A percentile compares a stretch with the other conserved stretches of the same genome.
phyloP scores from a whole-genome alignment of 1,140 invertebrate species.

The Phymastichus coffea region DNA sequence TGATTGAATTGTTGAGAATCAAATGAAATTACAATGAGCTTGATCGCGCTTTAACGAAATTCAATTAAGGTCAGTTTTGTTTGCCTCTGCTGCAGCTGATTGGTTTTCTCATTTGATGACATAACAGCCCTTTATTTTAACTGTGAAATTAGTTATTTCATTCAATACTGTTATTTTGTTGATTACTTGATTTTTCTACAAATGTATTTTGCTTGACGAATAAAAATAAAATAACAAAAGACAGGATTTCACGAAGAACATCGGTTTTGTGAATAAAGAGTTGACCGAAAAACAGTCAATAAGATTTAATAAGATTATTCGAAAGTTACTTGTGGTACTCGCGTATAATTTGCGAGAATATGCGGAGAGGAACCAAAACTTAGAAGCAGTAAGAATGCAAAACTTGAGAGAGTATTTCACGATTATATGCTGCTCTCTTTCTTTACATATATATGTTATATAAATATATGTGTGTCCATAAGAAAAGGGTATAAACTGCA shows the following conservation, averaged over 20 bases:
- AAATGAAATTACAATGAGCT: conserved; percentile 21
- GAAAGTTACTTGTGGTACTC: too few relatives aligned
- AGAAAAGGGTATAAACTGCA: conserved; percentile 9
- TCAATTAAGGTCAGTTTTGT: conserved; percentile 16
- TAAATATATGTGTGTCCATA: conserved; percentile 11
- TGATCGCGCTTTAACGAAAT: conserved; percentile 15
- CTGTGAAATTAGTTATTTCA: conserved; percentile 4
- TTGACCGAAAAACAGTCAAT: too few relatives aligned
- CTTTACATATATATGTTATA: too few relatives aligned
- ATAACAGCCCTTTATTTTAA: not conserved
- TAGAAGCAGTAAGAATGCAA: too few relatives aligned
- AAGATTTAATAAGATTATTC: too few relatives aligned
- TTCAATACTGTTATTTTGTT: not conserved
- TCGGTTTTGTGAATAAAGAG: too few relatives aligned
- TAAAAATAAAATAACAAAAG: too few relatives aligned
- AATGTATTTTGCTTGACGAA: too few relatives aligned
- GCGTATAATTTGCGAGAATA: too few relatives aligned
- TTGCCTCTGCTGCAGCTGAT: not conserved
- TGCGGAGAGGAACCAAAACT: too few relatives aligned
- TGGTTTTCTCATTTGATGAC: not conserved
- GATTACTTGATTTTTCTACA: not conserved
- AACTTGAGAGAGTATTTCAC: not conserved
- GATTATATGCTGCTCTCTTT: too few relatives aligned
- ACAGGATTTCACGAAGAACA: too few relatives aligned
- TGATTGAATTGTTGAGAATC: conserved; percentile 6